These are phyloP conservation scores for Accipiter virgatus DNA, from an alignment of 2,113 vertebrate species.

Conservation along the genomic window DNA sequence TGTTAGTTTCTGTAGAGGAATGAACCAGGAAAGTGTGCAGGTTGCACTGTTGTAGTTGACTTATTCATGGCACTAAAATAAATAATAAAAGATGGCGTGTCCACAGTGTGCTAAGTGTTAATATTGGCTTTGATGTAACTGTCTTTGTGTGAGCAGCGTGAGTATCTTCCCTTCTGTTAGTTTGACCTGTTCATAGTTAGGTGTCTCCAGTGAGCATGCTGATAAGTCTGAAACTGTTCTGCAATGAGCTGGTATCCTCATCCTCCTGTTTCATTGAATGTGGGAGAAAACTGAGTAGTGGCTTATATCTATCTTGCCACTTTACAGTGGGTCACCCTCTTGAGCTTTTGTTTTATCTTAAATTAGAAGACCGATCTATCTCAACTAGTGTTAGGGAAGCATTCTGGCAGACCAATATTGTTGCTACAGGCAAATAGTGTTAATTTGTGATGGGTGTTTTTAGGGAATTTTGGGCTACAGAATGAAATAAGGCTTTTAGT, in stretches of 20 bases:
- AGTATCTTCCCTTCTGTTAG: not conserved
- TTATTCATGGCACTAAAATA: not conserved
- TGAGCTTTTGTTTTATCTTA: not conserved
- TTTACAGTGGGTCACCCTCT: not conserved
- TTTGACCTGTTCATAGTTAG: not conserved
- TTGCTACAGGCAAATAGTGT: not conserved
- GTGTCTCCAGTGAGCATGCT: not conserved
- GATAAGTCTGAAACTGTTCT: not conserved
- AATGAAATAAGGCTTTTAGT: not conserved
- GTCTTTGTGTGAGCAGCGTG: not conserved
- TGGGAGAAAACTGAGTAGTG: not conserved
- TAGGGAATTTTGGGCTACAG: not conserved
- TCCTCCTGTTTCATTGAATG: not conserved
- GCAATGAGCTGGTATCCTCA: not conserved
- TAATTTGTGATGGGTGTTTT: not conserved
- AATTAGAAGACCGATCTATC: not conserved
- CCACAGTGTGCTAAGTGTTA: not conserved
- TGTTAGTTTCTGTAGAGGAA: not conserved
- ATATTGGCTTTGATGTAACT: not conserved
- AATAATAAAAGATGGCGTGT: not conserved
- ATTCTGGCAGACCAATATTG: not conserved
- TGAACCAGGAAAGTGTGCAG: not conserved
- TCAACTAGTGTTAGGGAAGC: not conserved
- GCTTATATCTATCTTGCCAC: not conserved
- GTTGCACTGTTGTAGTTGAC: not conserved